These are phyloP conservation scores for Theonella swinhoei DNA, from an alignment of 37 sponge, comb jelly and placozoan genomes.

Conservation along the genomic window DNA sequence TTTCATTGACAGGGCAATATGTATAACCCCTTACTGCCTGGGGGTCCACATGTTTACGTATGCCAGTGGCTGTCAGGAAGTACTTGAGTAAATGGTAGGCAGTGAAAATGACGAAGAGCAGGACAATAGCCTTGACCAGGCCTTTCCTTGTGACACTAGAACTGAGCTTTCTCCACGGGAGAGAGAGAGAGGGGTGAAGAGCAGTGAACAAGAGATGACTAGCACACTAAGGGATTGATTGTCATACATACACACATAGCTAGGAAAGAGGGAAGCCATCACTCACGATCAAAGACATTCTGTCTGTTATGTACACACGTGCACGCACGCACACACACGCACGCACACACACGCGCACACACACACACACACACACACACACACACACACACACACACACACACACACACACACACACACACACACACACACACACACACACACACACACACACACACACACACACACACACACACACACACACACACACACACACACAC, in stretches of 20 bases:
- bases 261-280: no score
- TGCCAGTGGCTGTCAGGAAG: slow-evolving; percentile 3
- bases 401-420: slow-evolving; percentile 25
- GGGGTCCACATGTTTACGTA: slow-evolving; percentile 11
- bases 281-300: no score
- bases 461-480: slow-evolving; percentile 11
- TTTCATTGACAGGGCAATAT: slow-evolving; percentile 7
- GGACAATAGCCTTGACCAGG: neutral
- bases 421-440: slow-evolving; percentile 36
- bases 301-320: no score
- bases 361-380: slow-evolving; percentile 16
- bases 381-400: slow-evolving; percentile 10
- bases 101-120: neutral
- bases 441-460: slow-evolving; percentile 20
- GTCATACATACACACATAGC: no score
- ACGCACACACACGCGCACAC: no score
- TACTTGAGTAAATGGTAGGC: neutral
- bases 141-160: neutral
- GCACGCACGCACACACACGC: no score
- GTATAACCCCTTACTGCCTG: slow-evolving; percentile 19
- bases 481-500: slow-evolving; percentile 19
- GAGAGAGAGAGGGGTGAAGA: neutral
- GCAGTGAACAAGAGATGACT: neutral
- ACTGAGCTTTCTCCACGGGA: neutral
- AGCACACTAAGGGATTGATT: no score